Percentiles rank a stretch among this genome's conserved stretches.
These are phyloP conservation scores for Sebastes miniatus DNA, from an alignment of 2,797 vertebrate species.

Conservation along the genomic window DNA sequence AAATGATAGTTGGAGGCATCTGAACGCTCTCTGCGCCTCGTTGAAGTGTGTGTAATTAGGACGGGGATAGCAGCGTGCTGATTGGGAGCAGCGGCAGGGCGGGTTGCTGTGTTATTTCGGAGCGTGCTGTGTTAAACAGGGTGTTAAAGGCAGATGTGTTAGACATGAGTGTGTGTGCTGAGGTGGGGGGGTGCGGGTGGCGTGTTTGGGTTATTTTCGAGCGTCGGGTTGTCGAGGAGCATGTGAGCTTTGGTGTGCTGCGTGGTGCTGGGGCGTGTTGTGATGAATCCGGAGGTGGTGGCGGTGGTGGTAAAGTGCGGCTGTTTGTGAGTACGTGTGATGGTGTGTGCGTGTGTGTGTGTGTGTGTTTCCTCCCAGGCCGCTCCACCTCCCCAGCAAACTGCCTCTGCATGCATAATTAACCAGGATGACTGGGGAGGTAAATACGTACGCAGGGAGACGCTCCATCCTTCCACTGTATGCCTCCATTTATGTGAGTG, in stretches of 20 bases:
- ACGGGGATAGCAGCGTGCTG: conserved; percentile 47
- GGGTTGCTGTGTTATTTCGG: conserved; percentile 64
- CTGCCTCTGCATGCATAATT: conserved; percentile 79
- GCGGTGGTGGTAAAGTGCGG: conserved; percentile 28
- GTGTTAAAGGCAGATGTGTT: conserved; percentile 68
- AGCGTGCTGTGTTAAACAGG: conserved; percentile 59
- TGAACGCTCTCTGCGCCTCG: conserved; percentile 23
- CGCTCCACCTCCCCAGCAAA: conserved; percentile 63
- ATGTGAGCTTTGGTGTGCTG: conserved; percentile 41
- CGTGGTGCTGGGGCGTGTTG: conserved; percentile 30
- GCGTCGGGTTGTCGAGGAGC: conserved; percentile 50
- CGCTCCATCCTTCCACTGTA: conserved; percentile 54
- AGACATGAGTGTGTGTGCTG: conserved; percentile 27
- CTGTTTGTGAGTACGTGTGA: conserved; percentile 39
- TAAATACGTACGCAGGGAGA: conserved; percentile 68
- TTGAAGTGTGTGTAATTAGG: conserved; percentile 66
- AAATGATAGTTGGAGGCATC: conserved; percentile 35
- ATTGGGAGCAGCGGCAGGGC: conserved; percentile 53
- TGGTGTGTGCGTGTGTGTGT: neutral
- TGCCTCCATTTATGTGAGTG: conserved; percentile 36
- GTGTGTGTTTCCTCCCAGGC: conserved; percentile 58
- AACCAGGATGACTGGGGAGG: conserved; percentile 73
- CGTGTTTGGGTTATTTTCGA: conserved; percentile 60
- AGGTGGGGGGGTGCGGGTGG: neutral
- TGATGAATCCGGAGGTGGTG: conserved; percentile 40